Evolutionary conservation across 2,888 invertebrate species (phyloP), one percentile per base, ranked within the genome.

Genomic region (Spialia ferax): DNA sequence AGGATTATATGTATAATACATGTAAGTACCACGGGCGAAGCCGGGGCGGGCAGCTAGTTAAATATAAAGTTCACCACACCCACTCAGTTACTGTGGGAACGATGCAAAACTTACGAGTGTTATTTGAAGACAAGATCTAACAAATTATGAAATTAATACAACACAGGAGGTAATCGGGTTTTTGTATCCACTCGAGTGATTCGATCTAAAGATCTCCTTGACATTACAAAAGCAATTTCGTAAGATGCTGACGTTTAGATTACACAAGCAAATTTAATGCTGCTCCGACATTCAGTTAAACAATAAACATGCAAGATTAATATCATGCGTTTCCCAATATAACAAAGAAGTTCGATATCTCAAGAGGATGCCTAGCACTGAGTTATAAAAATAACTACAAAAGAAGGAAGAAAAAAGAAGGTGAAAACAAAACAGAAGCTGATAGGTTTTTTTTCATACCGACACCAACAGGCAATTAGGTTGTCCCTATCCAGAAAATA

Each of bases 191-290:
- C n/a, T 45, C 26, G 42, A 2, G 11, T 20, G 45, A 42, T 57
- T 57, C 57, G 35, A 64, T 57, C 45, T 29, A 48, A 50, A 23
- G 23, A 57, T 65, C 57, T 50, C 64, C 64, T 65, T 65, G 57
- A 59, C 64, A 59, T 65, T 65, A 65, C 64, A 18, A 45, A 45
- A 13, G 38, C 22, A 29, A 15, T 59, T 64, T 56, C 63, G 56
- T 56, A 64, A 64, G 23, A 4, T 4, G 18, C 18, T 48, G n/a
- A 50, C 57, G 23, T 23, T 20, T n/a, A 35, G 35, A 13, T 64
- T 56, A 29, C 63, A 48, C 48, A 64, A 64, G 54, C 42, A 15
- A n/a, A 10, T 38, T n/a, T 38, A 15, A 13, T 42, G 42, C 42
- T 42, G 15, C 42, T 42, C 42, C 42, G 5, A 42, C 15, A 6